Percentiles rank a stretch among this genome's conserved stretches.
These are phyloP conservation scores for Intellagama lesueurii DNA, from an alignment of 2,797 vertebrate genomes.

Conservation along the genomic window DNA sequence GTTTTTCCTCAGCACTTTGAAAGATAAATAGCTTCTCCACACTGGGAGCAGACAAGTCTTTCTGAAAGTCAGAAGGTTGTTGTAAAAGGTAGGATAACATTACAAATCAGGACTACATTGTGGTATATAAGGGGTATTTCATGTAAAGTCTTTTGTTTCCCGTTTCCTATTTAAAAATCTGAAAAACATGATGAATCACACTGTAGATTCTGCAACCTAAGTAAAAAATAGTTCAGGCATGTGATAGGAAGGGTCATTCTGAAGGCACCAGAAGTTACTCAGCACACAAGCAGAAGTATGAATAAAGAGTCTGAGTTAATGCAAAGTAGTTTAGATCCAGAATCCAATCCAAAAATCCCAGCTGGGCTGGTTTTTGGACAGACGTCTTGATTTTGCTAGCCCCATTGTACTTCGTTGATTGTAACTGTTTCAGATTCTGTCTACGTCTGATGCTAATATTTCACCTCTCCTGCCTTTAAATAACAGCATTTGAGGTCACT, in stretches of 20 bases:
- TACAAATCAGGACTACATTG: neutral
- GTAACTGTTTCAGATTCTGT: constrained; percentile 30
- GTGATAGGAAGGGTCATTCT: neutral
- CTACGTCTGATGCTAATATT: constrained; percentile 25
- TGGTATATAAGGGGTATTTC: neutral
- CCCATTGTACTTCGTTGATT: constrained; percentile 16
- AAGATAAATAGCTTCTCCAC: neutral
- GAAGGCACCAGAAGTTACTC: neutral
- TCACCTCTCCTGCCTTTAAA: constrained; percentile 26
- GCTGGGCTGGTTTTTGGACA: constrained; percentile 20
- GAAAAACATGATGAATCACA: neutral
- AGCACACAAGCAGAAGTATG: neutral
- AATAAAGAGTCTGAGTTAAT: constrained; percentile 8
- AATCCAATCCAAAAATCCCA: constrained; percentile 27
- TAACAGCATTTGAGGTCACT: constrained; percentile 11
- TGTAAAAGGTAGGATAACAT: neutral
- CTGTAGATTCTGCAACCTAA: neutral
- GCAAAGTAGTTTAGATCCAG: constrained; percentile 25
- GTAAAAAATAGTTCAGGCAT: neutral
- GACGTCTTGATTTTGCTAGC: constrained; percentile 23
- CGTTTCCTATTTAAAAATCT: neutral
- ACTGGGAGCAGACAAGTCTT: neutral
- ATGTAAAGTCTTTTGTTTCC: neutral
- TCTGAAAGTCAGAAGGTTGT: neutral
- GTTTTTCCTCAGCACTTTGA: neutral